A percentile compares a stretch with the other conserved stretches of the same genome.
phyloP scores from a whole-genome alignment of 2,797 vertebrate species.

The Delichon dasypus region DNA sequence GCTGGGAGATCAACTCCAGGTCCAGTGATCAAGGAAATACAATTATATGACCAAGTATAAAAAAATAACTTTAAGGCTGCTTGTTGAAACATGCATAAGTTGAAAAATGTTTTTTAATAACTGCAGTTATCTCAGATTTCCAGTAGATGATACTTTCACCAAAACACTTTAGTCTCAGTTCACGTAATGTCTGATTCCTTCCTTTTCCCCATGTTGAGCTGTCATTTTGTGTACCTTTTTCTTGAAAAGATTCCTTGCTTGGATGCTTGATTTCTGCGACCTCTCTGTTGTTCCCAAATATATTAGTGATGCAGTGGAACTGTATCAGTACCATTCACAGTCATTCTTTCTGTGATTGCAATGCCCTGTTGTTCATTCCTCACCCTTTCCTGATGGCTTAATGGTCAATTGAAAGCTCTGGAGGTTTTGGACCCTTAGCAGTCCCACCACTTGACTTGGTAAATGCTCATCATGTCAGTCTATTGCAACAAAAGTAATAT shows the following conservation, averaged over 20 bases:
- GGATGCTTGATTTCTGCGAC: background rate
- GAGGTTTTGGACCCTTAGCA: background rate
- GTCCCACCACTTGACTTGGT: background rate
- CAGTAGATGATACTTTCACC: slow-evolving; percentile 1
- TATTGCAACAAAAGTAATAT: background rate
- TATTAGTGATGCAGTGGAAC: background rate
- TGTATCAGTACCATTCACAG: background rate
- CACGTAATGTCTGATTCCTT: background rate
- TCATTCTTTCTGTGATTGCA: background rate
- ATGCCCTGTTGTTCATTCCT: background rate
- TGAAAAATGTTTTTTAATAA: background rate
- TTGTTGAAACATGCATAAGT: background rate
- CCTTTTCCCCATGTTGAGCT: background rate
- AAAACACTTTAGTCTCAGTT: background rate
- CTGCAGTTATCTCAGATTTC: background rate
- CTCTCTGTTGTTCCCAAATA: background rate
- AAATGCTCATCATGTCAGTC: background rate
- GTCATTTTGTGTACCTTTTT: background rate
- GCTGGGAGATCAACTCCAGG: background rate
- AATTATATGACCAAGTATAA: background rate
- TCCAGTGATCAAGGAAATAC: background rate
- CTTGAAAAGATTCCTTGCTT: background rate
- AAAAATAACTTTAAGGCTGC: background rate
- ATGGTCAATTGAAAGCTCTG: background rate
- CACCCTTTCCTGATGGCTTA: background rate